Evolutionary conservation across 2,888 invertebrate genomes (phyloP), one percentile per base, ranked within the genome.

Genomic region (Scaptomyza cyrtandrae): DNA sequence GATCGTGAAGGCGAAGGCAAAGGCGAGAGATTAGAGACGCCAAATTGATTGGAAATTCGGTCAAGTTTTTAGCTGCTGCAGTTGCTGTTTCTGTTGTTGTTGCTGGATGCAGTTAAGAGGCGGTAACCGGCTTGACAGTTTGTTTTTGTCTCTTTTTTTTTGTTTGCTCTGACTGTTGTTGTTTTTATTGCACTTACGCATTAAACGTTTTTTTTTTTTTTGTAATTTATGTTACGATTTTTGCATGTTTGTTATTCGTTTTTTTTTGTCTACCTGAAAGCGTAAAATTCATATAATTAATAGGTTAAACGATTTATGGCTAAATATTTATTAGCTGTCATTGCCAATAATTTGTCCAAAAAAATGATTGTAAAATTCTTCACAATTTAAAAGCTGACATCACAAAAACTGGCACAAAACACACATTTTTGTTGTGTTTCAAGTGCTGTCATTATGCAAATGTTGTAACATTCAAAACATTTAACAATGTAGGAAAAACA

Each of bases 101-200:
- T 58, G 50, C 16, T 65, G 39, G 86, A 80, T 86, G 80, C 86
- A 81, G 80, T 86, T 63, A 37, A 63, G 48, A 75, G 78, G 68
- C 78, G 78, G 64, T 61, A 79, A 85, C 82, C 79, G 88, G 82
- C 77, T 85, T 65, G 71, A 80, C 59, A 68, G 75, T 80, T 78
- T 72, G 60, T 52, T 49, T 56, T 62, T 46, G 10, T 14, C 31
- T 33, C 10, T 24, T 19, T 50, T 6, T 35, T 13, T 19, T 14
- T 53, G 69, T 33, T 70, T 64, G 74, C 63, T 60, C 49, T 60
- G 66, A 35, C 71, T 61, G 62, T 59, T 57, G 56, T 27, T 48
- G 61, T 59, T 35, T 60, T 35, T 13, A 13, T 10, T 63, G 39
- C 45, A 45, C 14, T 37, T 70, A 68, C 52, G 69, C 71, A 75